phyloP scores from a whole-genome alignment of 2,113 vertebrate genomes.

The Antigone vipio region DNA sequence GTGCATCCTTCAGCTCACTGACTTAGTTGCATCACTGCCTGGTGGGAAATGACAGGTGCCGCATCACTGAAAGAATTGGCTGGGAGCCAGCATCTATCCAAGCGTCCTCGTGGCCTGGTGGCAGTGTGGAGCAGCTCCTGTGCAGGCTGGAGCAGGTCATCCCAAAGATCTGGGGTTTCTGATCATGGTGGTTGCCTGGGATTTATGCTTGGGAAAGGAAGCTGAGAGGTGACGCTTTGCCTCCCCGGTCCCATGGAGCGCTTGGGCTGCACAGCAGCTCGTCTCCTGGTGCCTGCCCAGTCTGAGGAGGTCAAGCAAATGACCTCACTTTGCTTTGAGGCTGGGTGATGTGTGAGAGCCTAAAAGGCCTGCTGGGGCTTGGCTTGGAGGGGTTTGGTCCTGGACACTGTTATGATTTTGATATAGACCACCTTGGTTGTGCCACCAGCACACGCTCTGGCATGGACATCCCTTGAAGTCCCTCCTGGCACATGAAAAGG shows the following conservation, averaged over 20 bases:
- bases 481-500: not conserved
- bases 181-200: rapidly evolving
- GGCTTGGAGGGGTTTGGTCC: not conserved
- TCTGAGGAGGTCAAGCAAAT: not conserved
- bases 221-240: not conserved
- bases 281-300: not conserved
- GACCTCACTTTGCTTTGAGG: not conserved
- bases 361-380: not conserved
- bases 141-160: not conserved
- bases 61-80: not conserved
- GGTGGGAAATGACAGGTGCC: not conserved
- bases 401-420: rapidly evolving
- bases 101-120: rapidly evolving
- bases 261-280: not conserved
- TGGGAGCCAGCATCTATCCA: rapidly evolving
- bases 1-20: not conserved
- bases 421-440: not conserved
- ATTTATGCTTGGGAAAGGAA: not conserved
- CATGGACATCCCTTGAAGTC: not conserved
- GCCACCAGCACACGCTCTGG: not conserved
- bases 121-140: not conserved
- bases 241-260: rapidly evolving
- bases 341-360: not conserved
- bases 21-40: rapidly evolving
- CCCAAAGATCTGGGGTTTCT: not conserved